Evolutionary conservation across 2,113 vertebrate genomes (phyloP).

Genomic region (Capricornis sumatraensis): DNA sequence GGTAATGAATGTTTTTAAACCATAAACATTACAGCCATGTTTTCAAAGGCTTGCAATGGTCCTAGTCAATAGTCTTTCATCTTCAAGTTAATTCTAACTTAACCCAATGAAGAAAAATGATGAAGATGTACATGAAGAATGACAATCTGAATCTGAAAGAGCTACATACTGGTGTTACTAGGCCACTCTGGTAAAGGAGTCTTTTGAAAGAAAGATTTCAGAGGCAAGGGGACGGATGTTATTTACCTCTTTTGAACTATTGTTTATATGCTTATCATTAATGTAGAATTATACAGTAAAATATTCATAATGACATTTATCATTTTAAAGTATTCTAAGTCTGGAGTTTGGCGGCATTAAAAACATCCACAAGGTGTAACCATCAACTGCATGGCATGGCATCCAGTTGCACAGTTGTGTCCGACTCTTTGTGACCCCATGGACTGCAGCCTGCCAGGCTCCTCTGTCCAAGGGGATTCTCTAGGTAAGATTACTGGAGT

Average conservation of each 20-base stretch:
- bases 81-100: not conserved
- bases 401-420: rapidly evolving
- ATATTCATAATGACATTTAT: not conserved
- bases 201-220: not conserved
- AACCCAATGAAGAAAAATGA: not conserved
- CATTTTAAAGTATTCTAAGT: not conserved
- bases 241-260: not conserved
- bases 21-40: not conserved
- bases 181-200: not conserved
- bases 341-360: not conserved
- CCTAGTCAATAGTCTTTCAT: not conserved
- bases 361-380: not conserved
- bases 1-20: not conserved
- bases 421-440: not conserved
- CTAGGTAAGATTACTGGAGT: not conserved
- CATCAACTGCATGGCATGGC: not conserved
- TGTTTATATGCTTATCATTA: not conserved
- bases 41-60: not conserved
- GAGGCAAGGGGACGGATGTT: not conserved
- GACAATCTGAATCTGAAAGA: not conserved
- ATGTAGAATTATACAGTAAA: not conserved
- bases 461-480: not conserved
- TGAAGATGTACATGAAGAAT: not conserved
- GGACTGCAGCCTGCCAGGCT: not conserved
- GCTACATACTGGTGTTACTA: not conserved